These are phyloP conservation scores for Vespertilio murinus DNA, from an alignment of 2,797 vertebrate genomes.

Conservation along the genomic window DNA sequence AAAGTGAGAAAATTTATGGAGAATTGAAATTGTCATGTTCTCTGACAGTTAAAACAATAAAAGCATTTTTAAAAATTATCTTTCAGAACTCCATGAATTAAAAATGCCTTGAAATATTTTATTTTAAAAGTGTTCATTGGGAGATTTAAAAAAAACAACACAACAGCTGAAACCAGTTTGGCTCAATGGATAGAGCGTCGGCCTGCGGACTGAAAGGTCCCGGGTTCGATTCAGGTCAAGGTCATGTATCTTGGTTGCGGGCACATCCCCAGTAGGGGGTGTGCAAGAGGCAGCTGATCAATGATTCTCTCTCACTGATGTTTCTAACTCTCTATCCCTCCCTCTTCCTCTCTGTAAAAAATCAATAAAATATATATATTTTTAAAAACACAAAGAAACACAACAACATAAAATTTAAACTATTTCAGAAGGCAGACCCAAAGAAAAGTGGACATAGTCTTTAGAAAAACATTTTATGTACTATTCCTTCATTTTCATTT, in stretches of 20 bases:
- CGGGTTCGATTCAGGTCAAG: no score
- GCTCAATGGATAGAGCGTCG: no score
- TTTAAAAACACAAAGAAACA: no score
- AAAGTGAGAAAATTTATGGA: conserved; percentile 13
- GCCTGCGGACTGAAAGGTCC: no score
- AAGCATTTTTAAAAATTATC: background rate
- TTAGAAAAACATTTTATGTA: conserved; percentile 52
- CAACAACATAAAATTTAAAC: conserved; percentile 58
- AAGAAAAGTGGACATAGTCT: conserved; percentile 63
- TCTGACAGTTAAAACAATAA: conserved; percentile 56
- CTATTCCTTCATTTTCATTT: conserved; percentile 52
- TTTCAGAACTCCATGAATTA: conserved; percentile 31
- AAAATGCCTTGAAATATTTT: conserved; percentile 66
- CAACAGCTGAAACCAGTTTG: no score
- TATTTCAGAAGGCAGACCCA: conserved; percentile 65
- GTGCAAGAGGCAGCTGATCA: no score
- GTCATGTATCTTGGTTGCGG: no score
- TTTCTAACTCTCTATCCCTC: no score
- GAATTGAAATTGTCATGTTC: conserved; percentile 48
- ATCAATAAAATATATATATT: no score
- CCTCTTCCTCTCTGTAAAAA: no score
- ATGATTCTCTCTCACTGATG: no score
- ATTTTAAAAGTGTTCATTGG: conserved; percentile 65
- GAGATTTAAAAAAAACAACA: conserved; percentile 47
- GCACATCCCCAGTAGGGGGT: no score